Evolutionary conservation across 2,113 vertebrate species (phyloP).

Genomic region (Urocolius indicus): DNA sequence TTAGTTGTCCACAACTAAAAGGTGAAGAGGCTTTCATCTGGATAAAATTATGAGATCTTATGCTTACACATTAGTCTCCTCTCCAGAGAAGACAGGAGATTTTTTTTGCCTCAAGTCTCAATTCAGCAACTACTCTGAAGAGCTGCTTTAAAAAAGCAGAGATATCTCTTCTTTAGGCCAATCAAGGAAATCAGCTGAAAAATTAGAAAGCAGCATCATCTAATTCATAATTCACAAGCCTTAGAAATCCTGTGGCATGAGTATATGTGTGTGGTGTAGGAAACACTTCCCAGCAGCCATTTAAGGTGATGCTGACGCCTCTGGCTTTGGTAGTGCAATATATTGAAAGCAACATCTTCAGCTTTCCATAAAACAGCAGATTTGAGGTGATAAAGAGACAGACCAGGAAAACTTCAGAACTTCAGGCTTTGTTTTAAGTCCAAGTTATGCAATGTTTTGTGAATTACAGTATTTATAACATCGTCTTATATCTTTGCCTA

Average conservation of each 20-base stretch:
- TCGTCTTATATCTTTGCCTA: neutral
- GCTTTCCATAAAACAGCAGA: neutral
- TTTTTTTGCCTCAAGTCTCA: constrained; percentile 6
- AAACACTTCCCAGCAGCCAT: neutral
- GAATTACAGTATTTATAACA: neutral
- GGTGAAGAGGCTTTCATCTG: neutral
- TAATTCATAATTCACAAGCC: neutral
- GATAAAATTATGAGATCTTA: neutral
- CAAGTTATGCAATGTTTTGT: neutral
- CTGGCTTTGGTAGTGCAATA: neutral
- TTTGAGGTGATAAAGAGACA: neutral
- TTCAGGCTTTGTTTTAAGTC: neutral
- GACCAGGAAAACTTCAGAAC: neutral
- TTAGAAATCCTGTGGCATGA: neutral
- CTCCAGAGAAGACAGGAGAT: neutral
- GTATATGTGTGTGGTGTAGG: no score
- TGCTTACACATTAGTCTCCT: neutral
- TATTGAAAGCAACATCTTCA: neutral
- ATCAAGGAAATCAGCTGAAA: neutral
- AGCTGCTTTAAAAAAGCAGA: neutral
- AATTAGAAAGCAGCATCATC: neutral
- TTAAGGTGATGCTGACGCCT: neutral
- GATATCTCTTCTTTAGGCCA: neutral
- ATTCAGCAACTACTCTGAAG: neutral
- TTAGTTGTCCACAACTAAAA: neutral